phyloP scores from a whole-genome alignment of 2,888 invertebrate genomes.

The Archips crataeganus region DNA sequence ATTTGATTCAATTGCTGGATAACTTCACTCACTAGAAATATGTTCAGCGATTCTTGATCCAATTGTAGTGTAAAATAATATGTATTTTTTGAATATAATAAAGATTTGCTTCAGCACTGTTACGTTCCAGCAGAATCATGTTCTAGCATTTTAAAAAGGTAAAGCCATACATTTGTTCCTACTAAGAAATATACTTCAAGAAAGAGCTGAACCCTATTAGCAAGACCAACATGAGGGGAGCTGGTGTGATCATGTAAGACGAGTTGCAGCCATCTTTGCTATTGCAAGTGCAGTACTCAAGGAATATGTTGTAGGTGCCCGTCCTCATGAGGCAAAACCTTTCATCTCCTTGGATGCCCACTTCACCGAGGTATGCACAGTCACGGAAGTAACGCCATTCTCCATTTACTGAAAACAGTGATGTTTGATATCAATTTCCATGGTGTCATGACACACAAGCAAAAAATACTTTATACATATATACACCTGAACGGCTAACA shows the following conservation, averaged over 20 bases:
- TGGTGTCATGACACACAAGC: background rate
- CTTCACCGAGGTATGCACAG: conserved; percentile 96
- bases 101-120: too few species aligned
- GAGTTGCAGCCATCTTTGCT: conserved; percentile 96
- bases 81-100: too few species aligned
- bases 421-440: background rate
- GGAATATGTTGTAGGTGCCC: conserved; percentile 96
- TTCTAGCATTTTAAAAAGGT: too few species aligned
- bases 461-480: background rate
- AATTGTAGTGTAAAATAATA: too few species aligned
- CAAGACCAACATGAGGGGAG: conserved; percentile 55
- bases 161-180: background rate
- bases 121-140: too few species aligned
- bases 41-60: too few species aligned
- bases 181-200: conserved; percentile 42
- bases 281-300: conserved; percentile 97
- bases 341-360: conserved; percentile 95
- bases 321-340: conserved; percentile 96
- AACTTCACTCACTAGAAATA: too few species aligned
- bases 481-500: too few species aligned
- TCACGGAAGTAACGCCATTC: conserved; percentile 95
- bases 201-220: conserved; percentile 44
- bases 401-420: conserved; percentile 89
- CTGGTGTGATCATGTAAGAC: conserved; percentile 75
- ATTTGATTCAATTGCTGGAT: too few species aligned